These are phyloP conservation scores for Etheostoma cragini DNA, from an alignment of 2,113 vertebrate species.

Conservation along the genomic window DNA sequence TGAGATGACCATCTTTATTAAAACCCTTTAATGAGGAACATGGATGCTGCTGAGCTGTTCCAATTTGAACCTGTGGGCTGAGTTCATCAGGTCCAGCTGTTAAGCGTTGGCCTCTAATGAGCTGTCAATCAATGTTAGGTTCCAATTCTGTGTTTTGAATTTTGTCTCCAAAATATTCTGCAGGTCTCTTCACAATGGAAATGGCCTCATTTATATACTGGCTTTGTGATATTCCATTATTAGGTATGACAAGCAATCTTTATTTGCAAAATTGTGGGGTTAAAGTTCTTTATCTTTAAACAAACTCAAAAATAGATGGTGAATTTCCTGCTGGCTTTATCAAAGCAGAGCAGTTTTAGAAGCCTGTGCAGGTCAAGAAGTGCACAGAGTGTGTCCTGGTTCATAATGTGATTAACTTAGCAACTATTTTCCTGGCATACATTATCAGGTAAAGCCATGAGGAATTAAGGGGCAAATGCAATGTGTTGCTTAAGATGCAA, in stretches of 20 bases:
- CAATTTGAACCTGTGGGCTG: neutral
- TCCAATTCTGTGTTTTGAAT: neutral
- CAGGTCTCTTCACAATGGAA: neutral
- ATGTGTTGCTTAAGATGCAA: conserved; percentile 1
- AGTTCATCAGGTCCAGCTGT: neutral
- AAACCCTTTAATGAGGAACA: neutral
- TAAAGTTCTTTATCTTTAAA: neutral
- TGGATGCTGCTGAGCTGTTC: neutral
- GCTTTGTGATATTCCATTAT: neutral
- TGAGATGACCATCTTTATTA: too few species aligned
- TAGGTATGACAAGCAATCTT: neutral
- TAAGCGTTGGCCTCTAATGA: neutral
- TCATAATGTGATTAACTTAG: conserved; percentile 12
- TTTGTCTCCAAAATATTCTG: neutral
- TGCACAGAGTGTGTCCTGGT: conserved; percentile 3
- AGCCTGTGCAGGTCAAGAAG: conserved; percentile 1
- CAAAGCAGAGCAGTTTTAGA: neutral
- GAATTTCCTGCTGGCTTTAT: conserved; percentile 6
- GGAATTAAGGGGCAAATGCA: neutral
- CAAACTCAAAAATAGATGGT: neutral
- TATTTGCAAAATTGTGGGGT: neutral
- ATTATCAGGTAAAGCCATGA: conserved; percentile 23
- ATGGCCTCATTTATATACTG: neutral
- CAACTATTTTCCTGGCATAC: neutral
- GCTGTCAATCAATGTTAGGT: neutral